Conservation (phyloP, 2,113 vertebrate genomes). For the Murina feae region DNA sequence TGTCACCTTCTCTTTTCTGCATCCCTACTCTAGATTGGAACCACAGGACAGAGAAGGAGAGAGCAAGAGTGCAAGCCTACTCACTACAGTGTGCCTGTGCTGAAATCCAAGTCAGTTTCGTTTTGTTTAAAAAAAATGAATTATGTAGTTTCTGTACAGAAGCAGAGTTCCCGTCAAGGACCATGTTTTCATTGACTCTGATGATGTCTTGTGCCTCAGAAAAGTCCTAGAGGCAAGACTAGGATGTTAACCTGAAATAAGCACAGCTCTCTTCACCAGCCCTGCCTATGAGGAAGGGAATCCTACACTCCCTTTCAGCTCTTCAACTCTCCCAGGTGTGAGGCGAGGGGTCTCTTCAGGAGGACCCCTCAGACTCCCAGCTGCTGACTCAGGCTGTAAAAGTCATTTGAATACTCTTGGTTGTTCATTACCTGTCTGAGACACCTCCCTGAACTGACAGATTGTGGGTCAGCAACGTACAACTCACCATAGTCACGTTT, state of each 20-base stretch:
- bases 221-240: background rate
- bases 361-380: background rate
- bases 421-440: background rate
- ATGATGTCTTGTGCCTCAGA: background rate
- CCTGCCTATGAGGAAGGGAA: background rate
- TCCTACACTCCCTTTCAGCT: background rate
- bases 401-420: background rate
- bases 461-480: background rate
- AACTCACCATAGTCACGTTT: background rate
- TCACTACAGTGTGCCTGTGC: background rate
- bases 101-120: background rate
- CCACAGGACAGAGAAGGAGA: background rate
- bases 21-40: background rate
- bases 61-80: background rate
- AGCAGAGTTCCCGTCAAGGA: constrained; percentile 38
- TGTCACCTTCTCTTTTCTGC: background rate
- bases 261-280: background rate
- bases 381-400: background rate
- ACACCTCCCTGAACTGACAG: background rate
- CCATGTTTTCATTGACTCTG: background rate
- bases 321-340: background rate
- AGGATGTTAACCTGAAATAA: background rate
- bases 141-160: constrained; percentile 36
- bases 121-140: background rate
- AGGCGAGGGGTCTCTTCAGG: background rate